These are phyloP conservation scores for Peromyscus californicus DNA, from an alignment of 2,113 vertebrate species.

Conservation along the genomic window DNA sequence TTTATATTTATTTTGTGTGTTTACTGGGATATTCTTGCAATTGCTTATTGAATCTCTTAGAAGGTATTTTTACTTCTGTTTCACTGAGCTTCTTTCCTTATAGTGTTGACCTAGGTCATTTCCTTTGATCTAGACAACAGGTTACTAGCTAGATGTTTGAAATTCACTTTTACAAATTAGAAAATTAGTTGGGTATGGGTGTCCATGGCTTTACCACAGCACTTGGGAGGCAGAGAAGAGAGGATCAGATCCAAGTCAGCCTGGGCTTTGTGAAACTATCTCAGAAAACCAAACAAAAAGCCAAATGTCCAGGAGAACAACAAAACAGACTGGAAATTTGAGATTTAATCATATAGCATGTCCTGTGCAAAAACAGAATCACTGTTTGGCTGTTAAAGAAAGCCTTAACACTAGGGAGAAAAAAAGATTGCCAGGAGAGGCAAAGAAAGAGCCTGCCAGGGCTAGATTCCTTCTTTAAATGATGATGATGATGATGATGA, in stretches of 20 bases:
- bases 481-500: not conserved
- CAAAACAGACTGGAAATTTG: not conserved
- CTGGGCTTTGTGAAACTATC: not conserved
- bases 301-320: not conserved
- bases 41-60: not conserved
- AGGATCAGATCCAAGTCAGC: not conserved
- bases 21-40: not conserved
- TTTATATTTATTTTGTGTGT: not conserved
- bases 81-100: not conserved
- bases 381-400: not conserved
- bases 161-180: not conserved
- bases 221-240: not conserved
- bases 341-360: not conserved
- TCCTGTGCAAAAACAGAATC: not conserved
- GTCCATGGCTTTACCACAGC: too few relatives aligned
- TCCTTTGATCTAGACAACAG: not conserved
- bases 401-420: not conserved
- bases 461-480: not conserved
- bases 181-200: not conserved
- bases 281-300: not conserved
- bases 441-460: not conserved
- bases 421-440: not conserved
- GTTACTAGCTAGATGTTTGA: not conserved
- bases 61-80: not conserved
- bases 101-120: not conserved